These are phyloP conservation scores for Macaria notata DNA, from an alignment of 2,888 invertebrate genomes.

Conservation along the genomic window DNA sequence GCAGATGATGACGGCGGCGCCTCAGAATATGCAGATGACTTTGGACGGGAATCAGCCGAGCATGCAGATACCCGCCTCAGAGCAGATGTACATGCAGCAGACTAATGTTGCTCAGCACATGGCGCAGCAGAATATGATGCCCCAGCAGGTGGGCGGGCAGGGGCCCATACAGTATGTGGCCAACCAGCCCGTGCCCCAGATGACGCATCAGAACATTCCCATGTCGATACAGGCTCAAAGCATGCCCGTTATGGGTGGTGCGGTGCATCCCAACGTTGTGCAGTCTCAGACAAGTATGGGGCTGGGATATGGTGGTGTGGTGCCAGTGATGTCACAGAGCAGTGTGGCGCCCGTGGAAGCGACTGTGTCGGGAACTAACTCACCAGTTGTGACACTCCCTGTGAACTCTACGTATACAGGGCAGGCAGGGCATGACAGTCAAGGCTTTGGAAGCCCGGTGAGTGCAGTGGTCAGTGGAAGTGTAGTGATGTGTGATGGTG, in stretches of 20 bases:
- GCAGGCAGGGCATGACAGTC: slow-evolving; percentile 69
- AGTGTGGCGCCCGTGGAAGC: slow-evolving; percentile 72
- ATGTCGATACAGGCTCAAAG: slow-evolving; percentile 75
- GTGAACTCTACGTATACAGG: slow-evolving; percentile 66
- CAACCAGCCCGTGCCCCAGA: slow-evolving; percentile 66
- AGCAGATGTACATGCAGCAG: slow-evolving; percentile 77
- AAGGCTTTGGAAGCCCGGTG: slow-evolving; percentile 78
- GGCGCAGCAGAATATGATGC: slow-evolving; percentile 72
- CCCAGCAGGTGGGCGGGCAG: slow-evolving; percentile 70
- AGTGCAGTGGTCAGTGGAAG: slow-evolving; percentile 75
- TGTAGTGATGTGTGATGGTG: slow-evolving; percentile 77
- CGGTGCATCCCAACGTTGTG: slow-evolving; percentile 73
- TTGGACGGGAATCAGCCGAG: slow-evolving; percentile 79
- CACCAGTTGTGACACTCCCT: slow-evolving; percentile 77
- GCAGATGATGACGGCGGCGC: slow-evolving; percentile 80
- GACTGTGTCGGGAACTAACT: slow-evolving; percentile 77
- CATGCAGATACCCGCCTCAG: slow-evolving; percentile 80
- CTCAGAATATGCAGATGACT: slow-evolving; percentile 80
- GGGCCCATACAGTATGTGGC: slow-evolving; percentile 74
- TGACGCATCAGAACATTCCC: slow-evolving; percentile 78
- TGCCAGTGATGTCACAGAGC: slow-evolving; percentile 79
- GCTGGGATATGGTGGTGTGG: slow-evolving; percentile 67
- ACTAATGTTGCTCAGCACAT: slow-evolving; percentile 72
- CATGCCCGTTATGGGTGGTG: slow-evolving; percentile 74
- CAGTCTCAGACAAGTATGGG: slow-evolving; percentile 78